Evolutionary conservation across 1,140 invertebrate genomes (phyloP).

Genomic region (Drosophila athabasca): DNA sequence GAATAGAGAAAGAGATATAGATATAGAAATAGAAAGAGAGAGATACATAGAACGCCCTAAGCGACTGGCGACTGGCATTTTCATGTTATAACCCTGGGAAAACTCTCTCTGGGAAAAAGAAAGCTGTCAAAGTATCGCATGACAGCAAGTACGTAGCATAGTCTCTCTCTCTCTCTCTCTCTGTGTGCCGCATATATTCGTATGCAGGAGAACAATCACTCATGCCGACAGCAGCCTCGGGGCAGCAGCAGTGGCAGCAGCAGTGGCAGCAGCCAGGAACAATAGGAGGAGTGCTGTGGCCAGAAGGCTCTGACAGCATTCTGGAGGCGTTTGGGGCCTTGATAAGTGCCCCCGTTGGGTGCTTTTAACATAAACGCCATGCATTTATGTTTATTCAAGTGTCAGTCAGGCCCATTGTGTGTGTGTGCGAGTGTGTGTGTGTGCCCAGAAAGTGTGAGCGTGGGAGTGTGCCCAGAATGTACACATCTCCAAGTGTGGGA

Average conservation of each 20-base stretch:
- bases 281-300: conserved; percentile 2
- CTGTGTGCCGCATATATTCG: conserved; percentile 35
- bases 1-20: conserved; percentile 25
- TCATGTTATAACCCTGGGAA: conserved; percentile 39
- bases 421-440: not conserved
- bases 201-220: conserved; percentile 65
- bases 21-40: conserved; percentile 15
- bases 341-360: conserved; percentile 74
- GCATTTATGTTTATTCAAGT: conserved; percentile 77
- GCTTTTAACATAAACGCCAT: conserved; percentile 73
- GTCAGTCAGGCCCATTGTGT: conserved; percentile 25
- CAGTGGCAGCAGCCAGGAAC: conserved; percentile 24
- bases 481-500: conserved; percentile 10
- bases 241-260: conserved; percentile 7
- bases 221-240: conserved; percentile 51
- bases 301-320: conserved; percentile 24
- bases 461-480: not conserved
- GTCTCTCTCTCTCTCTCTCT: conserved; percentile 3
- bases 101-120: conserved; percentile 30
- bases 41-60: conserved; percentile 42
- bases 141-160: conserved; percentile 37
- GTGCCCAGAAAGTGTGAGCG: conserved; percentile 13
- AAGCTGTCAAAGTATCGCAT: conserved; percentile 72
- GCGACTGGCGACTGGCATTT: conserved; percentile 34
- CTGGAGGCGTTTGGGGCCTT: conserved; percentile 7